Conservation (phyloP, 1,140 invertebrate species). For the Uloborus diversus region DNA sequence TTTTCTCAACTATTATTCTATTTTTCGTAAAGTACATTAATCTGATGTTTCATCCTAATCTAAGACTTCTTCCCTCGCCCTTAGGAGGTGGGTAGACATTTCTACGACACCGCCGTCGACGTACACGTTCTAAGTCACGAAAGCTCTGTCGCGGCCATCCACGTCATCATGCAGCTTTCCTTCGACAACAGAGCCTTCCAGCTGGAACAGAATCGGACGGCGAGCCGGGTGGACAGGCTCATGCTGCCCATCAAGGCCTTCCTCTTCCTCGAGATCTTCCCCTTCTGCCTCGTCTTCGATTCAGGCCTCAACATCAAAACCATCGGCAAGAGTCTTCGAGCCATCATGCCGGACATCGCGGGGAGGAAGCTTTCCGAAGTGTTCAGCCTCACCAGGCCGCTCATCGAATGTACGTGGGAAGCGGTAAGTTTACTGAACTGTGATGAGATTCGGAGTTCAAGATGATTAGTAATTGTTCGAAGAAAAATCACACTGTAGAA, state of each 20-base stretch:
- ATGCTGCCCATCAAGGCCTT: constrained; percentile 79
- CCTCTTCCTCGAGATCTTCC: constrained; percentile 94
- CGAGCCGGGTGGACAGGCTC: constrained; percentile 59
- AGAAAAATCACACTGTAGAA: no score
- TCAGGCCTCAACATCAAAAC: constrained; percentile 89
- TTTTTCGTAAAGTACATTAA: no score
- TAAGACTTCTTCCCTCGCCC: no score
- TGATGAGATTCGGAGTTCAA: no score
- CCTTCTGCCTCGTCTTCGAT: constrained; percentile 96
- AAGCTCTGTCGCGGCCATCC: constrained; percentile 86
- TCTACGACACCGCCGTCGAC: constrained; percentile 92
- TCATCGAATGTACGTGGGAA: constrained; percentile 58
- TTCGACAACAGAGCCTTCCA: constrained; percentile 88
- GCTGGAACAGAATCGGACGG: constrained; percentile 55
- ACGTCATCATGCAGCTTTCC: constrained; percentile 90
- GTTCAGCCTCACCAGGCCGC: constrained; percentile 57
- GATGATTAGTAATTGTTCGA: no score
- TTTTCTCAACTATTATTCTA: no score
- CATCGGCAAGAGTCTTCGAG: constrained; percentile 90
- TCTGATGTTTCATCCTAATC: no score
- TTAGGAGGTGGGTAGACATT: constrained; percentile 82
- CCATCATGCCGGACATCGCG: constrained; percentile 79
- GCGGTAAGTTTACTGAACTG: constrained; percentile 58
- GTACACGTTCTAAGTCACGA: constrained; percentile 89
- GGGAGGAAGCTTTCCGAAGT: constrained; percentile 46